Percentiles rank a stretch among this genome's conserved stretches.
Conservation (phyloP, 2,888 invertebrate species). For the Brachypterus glaber region DNA sequence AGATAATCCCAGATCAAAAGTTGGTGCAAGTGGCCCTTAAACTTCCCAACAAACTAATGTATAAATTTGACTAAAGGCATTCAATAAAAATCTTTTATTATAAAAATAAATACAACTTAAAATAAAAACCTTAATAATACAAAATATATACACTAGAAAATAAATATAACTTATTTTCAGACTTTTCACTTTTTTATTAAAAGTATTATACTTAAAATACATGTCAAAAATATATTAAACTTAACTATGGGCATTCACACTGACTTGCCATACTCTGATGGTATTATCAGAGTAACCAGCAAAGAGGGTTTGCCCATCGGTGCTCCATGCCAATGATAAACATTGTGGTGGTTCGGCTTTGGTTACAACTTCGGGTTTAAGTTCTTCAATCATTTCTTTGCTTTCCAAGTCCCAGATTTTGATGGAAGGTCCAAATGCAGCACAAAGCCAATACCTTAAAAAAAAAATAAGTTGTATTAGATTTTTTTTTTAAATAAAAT, state of each 20-base stretch:
- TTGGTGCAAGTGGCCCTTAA: no score
- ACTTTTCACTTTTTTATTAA: neutral
- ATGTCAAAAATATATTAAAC: constrained; percentile 1
- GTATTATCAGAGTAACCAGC: constrained; percentile 98
- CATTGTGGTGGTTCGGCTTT: constrained; percentile 94
- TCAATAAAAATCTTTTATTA: no score
- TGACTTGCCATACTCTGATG: constrained; percentile 98
- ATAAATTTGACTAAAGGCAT: no score
- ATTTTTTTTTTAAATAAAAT: neutral
- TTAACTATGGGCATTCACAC: constrained; percentile 58
- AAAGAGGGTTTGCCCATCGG: constrained; percentile 97
- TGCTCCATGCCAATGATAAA: constrained; percentile 96
- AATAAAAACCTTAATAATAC: no score
- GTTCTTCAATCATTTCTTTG: constrained; percentile 98
- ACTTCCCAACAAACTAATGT: no score
- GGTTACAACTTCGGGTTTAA: constrained; percentile 88
- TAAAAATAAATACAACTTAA: no score
- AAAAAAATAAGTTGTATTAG: constrained; percentile 10
- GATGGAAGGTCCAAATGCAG: constrained; percentile 95
- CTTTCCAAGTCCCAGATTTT: constrained; percentile 99
- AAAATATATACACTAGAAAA: neutral
- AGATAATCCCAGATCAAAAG: no score
- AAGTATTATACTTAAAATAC: constrained; percentile 3
- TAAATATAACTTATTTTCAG: neutral
- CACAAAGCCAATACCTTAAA: constrained; percentile 89